Percentiles rank a stretch among this genome's conserved stretches.
Conservation (phyloP, 2,113 vertebrate genomes). For the Lamprotornis superbus region DNA sequence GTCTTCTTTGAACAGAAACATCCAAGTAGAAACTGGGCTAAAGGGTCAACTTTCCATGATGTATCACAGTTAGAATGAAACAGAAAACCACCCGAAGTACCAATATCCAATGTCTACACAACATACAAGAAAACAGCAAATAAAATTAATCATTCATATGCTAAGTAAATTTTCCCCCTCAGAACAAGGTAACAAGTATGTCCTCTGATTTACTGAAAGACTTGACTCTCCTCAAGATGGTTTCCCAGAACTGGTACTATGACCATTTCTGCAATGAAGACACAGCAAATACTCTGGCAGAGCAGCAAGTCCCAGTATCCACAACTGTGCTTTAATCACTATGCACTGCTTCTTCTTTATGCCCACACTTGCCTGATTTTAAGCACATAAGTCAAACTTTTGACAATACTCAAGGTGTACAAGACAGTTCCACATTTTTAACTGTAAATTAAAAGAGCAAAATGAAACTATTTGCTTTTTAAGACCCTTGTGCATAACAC, state of each 20-base stretch:
- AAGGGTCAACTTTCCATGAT: neutral
- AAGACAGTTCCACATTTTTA: neutral
- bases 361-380: fast-evolving
- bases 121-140: neutral
- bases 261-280: neutral
- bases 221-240: neutral
- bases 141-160: neutral
- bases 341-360: neutral
- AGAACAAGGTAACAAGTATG: neutral
- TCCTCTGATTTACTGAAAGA: neutral
- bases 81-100: neutral
- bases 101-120: neutral
- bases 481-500: neutral
- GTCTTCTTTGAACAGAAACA: neutral
- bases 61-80: neutral
- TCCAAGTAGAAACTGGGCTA: neutral
- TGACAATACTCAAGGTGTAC: neutral
- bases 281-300: neutral
- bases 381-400: neutral
- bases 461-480: neutral
- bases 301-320: neutral
- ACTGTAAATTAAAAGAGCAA: neutral
- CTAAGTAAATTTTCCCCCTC: neutral
- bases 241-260: neutral
- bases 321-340: neutral